These are phyloP conservation scores for Lasioglossum morio DNA, from an alignment of 2,888 invertebrate species.

Conservation along the genomic window DNA sequence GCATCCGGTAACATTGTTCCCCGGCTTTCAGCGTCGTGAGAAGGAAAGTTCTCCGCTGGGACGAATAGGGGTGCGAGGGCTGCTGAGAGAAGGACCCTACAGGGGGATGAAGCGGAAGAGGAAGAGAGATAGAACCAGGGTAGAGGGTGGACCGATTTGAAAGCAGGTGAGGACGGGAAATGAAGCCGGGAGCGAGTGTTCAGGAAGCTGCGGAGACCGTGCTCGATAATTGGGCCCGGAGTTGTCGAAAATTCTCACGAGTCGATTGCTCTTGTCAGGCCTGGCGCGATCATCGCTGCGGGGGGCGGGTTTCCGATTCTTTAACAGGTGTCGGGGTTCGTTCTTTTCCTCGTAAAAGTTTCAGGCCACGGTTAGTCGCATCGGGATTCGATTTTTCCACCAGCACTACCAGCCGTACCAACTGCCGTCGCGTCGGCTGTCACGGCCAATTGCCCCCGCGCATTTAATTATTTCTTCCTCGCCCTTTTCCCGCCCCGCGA, in stretches of 20 bases:
- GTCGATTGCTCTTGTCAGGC: conserved; percentile 32
- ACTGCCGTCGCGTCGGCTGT: background rate
- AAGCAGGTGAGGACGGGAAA: conserved; percentile 77
- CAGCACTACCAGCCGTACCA: background rate
- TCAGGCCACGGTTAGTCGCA: conserved; percentile 1
- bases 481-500: background rate
- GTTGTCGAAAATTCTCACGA: conserved; percentile 75
- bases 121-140: background rate
- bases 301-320: conserved; percentile 27
- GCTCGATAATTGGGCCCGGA: conserved; percentile 78
- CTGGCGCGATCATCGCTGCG: conserved; percentile 17
- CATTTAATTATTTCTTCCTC: conserved; percentile 47
- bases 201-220: conserved; percentile 74
- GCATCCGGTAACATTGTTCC: conserved; percentile 74
- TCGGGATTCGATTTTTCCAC: conserved; percentile 5
- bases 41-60: conserved; percentile 59
- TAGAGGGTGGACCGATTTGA: conserved; percentile 64
- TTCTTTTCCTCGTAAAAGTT: conserved; percentile 22
- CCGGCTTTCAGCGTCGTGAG: conserved; percentile 64
- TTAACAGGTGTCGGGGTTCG: conserved; percentile 28
- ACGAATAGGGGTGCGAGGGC: conserved; percentile 14
- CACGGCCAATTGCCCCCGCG: conserved; percentile 19
- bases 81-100: background rate
- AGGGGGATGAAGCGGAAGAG: background rate
- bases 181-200: conserved; percentile 71